Evolutionary conservation across 2,797 vertebrate genomes (phyloP), one percentile per base, ranked within the genome.

Genomic region (Acrossocheilus wenchowensis): DNA sequence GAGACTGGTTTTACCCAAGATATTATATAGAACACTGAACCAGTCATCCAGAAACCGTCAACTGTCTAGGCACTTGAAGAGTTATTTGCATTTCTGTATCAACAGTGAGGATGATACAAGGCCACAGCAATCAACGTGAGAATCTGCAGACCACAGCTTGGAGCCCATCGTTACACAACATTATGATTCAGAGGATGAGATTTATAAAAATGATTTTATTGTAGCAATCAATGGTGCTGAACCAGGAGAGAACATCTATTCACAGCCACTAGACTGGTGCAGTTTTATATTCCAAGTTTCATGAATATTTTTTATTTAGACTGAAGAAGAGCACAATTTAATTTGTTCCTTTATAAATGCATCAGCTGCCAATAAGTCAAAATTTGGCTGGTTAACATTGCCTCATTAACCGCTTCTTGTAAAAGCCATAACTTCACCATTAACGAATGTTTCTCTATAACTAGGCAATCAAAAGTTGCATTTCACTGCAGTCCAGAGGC

Each of bases 201-300:
- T 57, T 54, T 6, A 30, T 54, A 72, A 72, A 64, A 87, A 43
- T 69, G 26, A 83, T 50, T 57, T 39, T 45, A 43, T 45, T 75
- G 30, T 74, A 62, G 36, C 60, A 81, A 64, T 80, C 71, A 75
- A 23, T 68, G 43, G 30, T 75, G 45, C 50, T 82, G 57, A 86
- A 81, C 78, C 72, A 68, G 15, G 26, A 86, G 52, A 78, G n/a
- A 50, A 71, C 73, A 57, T 68, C 62, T 45, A 57, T 30, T 66
- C 26, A 71, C 48, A 72, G 39, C 60, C 54, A 45, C 48, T 77
- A 60, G 23, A 66, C 79, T 69, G 36, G 17, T 45, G 39, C 52
- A 43, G 6, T 43, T 45, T 71, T 71, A 36, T 54, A 26, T 57
- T 54, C 36, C 21, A 30, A 79, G 52, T 43, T n/a, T 79, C 41